Evolutionary conservation across 2,888 invertebrate genomes (phyloP), one percentile per base, ranked within the genome.

Genomic region (Ceriagrion tenellum): DNA sequence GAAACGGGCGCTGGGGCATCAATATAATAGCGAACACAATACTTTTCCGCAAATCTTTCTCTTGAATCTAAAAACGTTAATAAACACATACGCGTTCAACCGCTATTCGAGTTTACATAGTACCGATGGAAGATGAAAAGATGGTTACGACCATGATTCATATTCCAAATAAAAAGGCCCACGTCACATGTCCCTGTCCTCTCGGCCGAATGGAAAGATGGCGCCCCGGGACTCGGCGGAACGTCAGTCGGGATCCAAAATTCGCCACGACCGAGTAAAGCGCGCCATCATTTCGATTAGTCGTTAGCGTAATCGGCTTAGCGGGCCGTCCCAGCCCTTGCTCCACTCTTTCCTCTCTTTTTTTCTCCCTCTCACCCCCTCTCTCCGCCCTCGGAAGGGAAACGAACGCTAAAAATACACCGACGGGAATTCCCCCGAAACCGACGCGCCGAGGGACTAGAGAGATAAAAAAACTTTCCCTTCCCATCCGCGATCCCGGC

Each of bases 361-460:
- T 81, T 81, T n/a, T n/a, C n/a, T n/a, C n/a, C n/a, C n/a, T n/a
- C n/a, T n/a, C n/a, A n/a, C n/a, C n/a, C n/a, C 10, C 35, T 8
- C 23, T 2, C 81, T 13, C 16, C 81, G 4, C 18, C 35, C 35
- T 16, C 30, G 47, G 6, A 81, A 3, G 81, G 35, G 81, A 35
- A 81, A 81, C 35, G 81, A 81, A 81, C 81, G 81, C 81, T 81
- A 81, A 81, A 81, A 81, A 81, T 81, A 81, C 35, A 81, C 81
- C 81, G 81, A 81, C 30, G 81, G 35, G 81, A 81, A 81, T 81
- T 81, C 35, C 35, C 81, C 30, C 81, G 16, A 30, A 59, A 16
- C 59, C 30, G 81, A 35, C 81, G 81, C 81, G 35, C 12, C 35
- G 35, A 30, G 35, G 35, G 16, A 35, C 12, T 35, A 35, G 35